Conservation (phyloP, 2,797 vertebrate species). For the Microchirus variegatus region DNA sequence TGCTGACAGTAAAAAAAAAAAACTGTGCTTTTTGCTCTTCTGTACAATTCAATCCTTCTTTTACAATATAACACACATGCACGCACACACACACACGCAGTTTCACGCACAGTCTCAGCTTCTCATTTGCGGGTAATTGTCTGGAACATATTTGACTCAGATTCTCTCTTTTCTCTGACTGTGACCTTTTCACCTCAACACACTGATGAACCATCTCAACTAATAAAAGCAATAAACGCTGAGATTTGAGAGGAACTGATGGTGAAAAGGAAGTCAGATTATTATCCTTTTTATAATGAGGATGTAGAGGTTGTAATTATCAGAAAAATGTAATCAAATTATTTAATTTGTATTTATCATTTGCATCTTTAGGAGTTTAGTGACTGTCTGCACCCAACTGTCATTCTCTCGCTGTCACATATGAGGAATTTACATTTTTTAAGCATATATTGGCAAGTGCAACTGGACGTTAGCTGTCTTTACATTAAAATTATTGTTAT, state of each 20-base stretch:
- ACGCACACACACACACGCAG: conserved; percentile 13
- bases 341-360: too few species aligned
- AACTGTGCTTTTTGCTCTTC: conserved; percentile 44
- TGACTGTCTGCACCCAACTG: too few species aligned
- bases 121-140: conserved; percentile 67
- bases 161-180: conserved; percentile 27
- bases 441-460: too few species aligned
- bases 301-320: background rate
- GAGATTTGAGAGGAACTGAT: too few species aligned
- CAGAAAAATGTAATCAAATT: background rate
- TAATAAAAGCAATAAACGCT: background rate
- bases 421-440: too few species aligned
- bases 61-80: conserved; percentile 41
- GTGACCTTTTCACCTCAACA: conserved; percentile 48
- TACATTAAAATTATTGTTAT: too few species aligned
- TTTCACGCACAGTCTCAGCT: conserved; percentile 33
- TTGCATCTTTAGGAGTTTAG: too few species aligned
- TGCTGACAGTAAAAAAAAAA: conserved; percentile 55
- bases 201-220: conserved; percentile 8
- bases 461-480: too few species aligned
- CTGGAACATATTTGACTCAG: conserved; percentile 53
- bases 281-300: background rate
- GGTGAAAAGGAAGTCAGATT: background rate
- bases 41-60: conserved; percentile 57
- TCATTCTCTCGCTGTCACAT: too few species aligned